Percentiles rank a stretch among this genome's conserved stretches.
These are phyloP conservation scores for Hydrozoanthus gracilis DNA, from an alignment of 92 coral and sea anemone species.

Conservation along the genomic window DNA sequence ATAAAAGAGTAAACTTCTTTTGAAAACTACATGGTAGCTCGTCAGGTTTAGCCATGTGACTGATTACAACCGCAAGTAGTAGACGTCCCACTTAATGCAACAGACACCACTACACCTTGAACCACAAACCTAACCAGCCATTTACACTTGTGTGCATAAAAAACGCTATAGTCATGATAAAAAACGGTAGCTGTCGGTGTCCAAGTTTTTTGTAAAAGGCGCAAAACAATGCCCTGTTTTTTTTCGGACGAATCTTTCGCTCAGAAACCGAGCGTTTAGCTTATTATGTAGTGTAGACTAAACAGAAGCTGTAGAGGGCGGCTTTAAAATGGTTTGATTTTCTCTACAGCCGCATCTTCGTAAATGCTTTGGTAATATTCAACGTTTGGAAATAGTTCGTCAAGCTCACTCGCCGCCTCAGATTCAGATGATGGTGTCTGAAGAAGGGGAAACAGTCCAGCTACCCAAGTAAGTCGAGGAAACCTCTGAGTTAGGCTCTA, in stretches of 20 bases:
- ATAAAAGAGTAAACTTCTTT: too few species aligned
- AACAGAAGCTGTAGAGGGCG: too few species aligned
- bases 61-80: too few species aligned
- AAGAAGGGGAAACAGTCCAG: constrained; percentile 85
- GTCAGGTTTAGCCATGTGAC: too few species aligned
- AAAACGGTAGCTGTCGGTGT: background rate
- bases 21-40: too few species aligned
- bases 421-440: constrained; percentile 88
- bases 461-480: constrained; percentile 81
- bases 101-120: too few species aligned
- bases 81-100: too few species aligned
- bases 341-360: constrained; percentile 88
- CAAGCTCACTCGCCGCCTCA: constrained; percentile 87
- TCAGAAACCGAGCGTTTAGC: background rate
- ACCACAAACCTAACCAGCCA: too few species aligned
- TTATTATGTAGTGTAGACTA: too few species aligned
- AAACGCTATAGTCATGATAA: too few species aligned
- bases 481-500: background rate
- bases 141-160: too few species aligned
- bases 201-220: background rate
- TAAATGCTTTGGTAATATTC: constrained; percentile 91
- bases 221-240: background rate
- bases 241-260: background rate
- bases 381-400: constrained; percentile 81
- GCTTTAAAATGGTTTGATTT: background rate